A percentile compares a stretch with the other conserved stretches of the same genome.
phyloP scores from a whole-genome alignment of 2,888 invertebrate genomes.

The Ophonus ardosiacus region DNA sequence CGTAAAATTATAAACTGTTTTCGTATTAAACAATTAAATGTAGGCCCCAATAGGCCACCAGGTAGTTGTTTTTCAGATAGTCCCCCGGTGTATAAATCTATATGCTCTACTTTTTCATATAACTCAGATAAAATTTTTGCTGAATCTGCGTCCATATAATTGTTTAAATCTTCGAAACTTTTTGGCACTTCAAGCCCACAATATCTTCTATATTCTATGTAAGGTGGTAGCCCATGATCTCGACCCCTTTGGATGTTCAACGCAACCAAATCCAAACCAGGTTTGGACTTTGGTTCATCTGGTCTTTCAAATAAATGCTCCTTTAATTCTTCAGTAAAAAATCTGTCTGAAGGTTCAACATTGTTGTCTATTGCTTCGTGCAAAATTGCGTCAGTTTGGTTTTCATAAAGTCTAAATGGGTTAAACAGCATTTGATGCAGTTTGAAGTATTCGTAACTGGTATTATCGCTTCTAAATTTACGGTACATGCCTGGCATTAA shows the following conservation, averaged over 20 bases:
- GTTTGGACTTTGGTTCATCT: conserved; percentile 65
- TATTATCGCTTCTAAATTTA: conserved; percentile 77
- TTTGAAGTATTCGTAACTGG: conserved; percentile 80
- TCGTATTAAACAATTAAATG: conserved; percentile 89
- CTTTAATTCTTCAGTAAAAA: conserved; percentile 82
- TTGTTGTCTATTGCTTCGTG: conserved; percentile 83
- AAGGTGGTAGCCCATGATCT: conserved; percentile 91
- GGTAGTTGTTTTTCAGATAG: conserved; percentile 86
- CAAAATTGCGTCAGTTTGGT: conserved; percentile 82
- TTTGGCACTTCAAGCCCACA: conserved; percentile 83
- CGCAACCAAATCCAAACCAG: conserved; percentile 90
- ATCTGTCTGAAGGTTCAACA: conserved; percentile 80
- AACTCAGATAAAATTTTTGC: conserved; percentile 80
- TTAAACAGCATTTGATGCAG: conserved; percentile 90
- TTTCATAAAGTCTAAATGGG: conserved; percentile 84
- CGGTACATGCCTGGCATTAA: conserved; percentile 88
- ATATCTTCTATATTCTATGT: conserved; percentile 85
- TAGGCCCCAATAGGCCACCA: conserved; percentile 89
- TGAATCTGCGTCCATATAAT: conserved; percentile 82
- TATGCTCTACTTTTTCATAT: conserved; percentile 87
- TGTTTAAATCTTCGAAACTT: conserved; percentile 82
- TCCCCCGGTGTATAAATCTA: conserved; percentile 93
- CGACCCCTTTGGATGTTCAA: conserved; percentile 89
- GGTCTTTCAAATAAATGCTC: conserved; percentile 82
- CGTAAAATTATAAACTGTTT: conserved; percentile 91